Conservation (phyloP, 2,113 vertebrate genomes). For the Manacus vitellinus region DNA sequence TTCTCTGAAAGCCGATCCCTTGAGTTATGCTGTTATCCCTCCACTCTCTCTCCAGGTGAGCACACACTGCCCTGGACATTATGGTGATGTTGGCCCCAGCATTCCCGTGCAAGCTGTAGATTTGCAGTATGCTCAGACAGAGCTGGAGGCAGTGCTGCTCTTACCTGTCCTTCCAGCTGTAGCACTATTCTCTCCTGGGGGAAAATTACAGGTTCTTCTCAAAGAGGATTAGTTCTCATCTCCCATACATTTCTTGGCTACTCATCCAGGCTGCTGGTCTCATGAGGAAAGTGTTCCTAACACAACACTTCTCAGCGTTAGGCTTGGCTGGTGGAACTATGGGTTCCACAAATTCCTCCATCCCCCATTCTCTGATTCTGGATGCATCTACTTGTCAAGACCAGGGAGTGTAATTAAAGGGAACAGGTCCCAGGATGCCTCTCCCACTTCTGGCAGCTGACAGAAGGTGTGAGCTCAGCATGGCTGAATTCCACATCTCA, state of each 20-base stretch:
- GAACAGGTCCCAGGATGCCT: slow-evolving; percentile 44
- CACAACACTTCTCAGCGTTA: neutral
- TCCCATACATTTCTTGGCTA: neutral
- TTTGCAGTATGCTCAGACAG: neutral
- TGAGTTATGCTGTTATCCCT: neutral
- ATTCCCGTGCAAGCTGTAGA: neutral
- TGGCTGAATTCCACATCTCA: slow-evolving; percentile 31
- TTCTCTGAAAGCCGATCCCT: neutral
- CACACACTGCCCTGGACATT: neutral
- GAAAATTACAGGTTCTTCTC: slow-evolving; percentile 10
- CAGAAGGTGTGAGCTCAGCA: slow-evolving; percentile 43
- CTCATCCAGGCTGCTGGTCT: neutral
- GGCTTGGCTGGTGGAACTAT: neutral
- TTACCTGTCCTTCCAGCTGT: neutral
- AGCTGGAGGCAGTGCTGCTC: slow-evolving; percentile 22
- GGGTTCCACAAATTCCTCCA: neutral
- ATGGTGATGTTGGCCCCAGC: neutral
- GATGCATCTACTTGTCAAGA: slow-evolving; percentile 37
- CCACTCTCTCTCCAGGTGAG: neutral
- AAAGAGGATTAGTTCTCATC: neutral
- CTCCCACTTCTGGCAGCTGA: slow-evolving; percentile 39
- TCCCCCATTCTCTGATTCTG: neutral
- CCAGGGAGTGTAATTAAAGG: slow-evolving; percentile 46
- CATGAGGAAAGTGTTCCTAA: neutral
- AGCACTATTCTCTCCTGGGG: neutral